Evolutionary conservation across 2,113 vertebrate genomes (phyloP).

Genomic region (Aleadryas rufinucha): DNA sequence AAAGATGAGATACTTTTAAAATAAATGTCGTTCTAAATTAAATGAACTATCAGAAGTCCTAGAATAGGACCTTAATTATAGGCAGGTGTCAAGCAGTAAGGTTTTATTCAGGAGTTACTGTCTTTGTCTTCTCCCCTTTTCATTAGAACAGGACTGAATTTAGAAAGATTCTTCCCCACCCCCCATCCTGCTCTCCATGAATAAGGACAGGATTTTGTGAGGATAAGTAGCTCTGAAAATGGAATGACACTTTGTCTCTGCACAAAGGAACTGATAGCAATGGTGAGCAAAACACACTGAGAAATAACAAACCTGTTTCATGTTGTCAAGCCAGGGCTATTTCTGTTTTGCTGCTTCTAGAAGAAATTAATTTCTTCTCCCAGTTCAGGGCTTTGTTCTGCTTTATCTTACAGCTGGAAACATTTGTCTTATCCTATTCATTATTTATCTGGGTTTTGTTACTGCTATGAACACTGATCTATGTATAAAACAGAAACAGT

Average conservation of each 20-base stretch:
- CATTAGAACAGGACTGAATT: not conserved
- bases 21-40: not conserved
- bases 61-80: not conserved
- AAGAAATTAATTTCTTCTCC: not conserved
- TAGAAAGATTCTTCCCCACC: not conserved
- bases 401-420: constrained; percentile 10
- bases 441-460: not conserved
- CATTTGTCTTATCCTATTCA: not conserved
- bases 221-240: not conserved
- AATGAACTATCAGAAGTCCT: not conserved
- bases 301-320: not conserved
- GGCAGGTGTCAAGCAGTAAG: not conserved
- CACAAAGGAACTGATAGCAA: not conserved
- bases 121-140: not conserved
- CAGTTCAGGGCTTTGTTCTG: not conserved
- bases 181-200: accelerated
- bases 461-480: not conserved
- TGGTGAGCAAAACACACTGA: not conserved
- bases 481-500: not conserved
- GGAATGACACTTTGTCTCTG: not conserved
- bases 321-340: not conserved
- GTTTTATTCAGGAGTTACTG: not conserved
- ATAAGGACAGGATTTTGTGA: not conserved
- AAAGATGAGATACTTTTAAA: not conserved
- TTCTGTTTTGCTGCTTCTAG: not conserved